Evolutionary conservation across 2,113 vertebrate genomes (phyloP).

Genomic region (Pachypanchax playfairii): DNA sequence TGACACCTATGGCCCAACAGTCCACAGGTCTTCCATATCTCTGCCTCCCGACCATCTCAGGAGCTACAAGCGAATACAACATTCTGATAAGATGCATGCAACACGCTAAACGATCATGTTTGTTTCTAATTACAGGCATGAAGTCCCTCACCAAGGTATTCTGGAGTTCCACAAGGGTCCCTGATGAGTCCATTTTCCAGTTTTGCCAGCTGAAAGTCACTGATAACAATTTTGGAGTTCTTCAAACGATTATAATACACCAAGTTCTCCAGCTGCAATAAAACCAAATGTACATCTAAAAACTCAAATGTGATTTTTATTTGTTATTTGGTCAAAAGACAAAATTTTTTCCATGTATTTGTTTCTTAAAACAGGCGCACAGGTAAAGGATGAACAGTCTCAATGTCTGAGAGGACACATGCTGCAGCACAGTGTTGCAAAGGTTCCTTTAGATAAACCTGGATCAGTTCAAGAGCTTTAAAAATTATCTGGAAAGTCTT

Average conservation of each 20-base stretch:
- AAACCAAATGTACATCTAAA: no score
- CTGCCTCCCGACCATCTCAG: slow-evolving; percentile 94
- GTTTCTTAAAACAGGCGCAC: no score
- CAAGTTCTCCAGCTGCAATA: slow-evolving; percentile 91
- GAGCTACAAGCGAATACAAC: slow-evolving; percentile 78
- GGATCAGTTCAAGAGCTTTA: no score
- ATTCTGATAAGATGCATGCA: not conserved
- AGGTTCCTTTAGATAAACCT: no score
- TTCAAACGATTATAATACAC: slow-evolving; percentile 98
- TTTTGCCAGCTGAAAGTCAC: slow-evolving; percentile 97
- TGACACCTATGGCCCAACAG: slow-evolving; percentile 98
- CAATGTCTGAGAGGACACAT: no score
- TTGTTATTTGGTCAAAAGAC: no score
- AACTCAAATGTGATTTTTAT: no score
- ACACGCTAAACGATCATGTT: not conserved
- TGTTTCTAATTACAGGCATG: not conserved
- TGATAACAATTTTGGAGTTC: slow-evolving; percentile 99
- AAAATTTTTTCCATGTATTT: no score
- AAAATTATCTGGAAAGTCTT: no score
- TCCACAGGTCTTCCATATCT: slow-evolving; percentile 95
- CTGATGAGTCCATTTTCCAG: slow-evolving; percentile 96
- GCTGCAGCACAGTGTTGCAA: no score
- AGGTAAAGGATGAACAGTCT: no score
- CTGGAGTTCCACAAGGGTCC: slow-evolving; percentile 96
- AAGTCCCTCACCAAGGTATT: slow-evolving; percentile 86